Percentiles rank a stretch among this genome's conserved stretches.
Conservation (phyloP, 2,113 vertebrate genomes). For the Mirounga angustirostris region DNA sequence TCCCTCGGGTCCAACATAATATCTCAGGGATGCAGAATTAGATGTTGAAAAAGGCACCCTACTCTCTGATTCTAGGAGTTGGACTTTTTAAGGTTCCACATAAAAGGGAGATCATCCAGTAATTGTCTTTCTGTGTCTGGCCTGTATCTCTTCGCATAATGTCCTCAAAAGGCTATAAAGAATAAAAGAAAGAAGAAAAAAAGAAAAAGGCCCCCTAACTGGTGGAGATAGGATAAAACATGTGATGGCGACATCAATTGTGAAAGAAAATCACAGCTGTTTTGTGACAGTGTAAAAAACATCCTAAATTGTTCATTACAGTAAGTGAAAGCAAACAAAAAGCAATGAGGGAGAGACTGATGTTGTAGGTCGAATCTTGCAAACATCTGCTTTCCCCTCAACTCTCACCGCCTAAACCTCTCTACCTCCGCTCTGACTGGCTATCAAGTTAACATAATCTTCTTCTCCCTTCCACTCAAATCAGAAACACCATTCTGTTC, state of each 20-base stretch:
- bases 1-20: neutral
- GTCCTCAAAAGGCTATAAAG: neutral
- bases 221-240: neutral
- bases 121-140: neutral
- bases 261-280: neutral
- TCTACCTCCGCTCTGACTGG: neutral
- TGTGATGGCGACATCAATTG: neutral
- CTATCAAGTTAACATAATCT: neutral
- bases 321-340: constrained; percentile 24
- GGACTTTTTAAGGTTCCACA: neutral
- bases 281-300: neutral
- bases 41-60: neutral
- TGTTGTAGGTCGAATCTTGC: neutral
- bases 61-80: neutral
- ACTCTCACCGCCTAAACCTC: neutral
- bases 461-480: neutral
- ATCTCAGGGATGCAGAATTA: neutral
- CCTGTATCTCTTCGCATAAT: neutral
- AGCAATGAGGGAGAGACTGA: neutral
- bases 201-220: neutral
- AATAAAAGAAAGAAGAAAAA: neutral
- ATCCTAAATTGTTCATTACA: neutral
- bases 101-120: neutral
- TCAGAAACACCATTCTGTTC: neutral
- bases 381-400: neutral